Conservation (phyloP, 2,113 vertebrate species). For the Toxostoma redivivum region DNA sequence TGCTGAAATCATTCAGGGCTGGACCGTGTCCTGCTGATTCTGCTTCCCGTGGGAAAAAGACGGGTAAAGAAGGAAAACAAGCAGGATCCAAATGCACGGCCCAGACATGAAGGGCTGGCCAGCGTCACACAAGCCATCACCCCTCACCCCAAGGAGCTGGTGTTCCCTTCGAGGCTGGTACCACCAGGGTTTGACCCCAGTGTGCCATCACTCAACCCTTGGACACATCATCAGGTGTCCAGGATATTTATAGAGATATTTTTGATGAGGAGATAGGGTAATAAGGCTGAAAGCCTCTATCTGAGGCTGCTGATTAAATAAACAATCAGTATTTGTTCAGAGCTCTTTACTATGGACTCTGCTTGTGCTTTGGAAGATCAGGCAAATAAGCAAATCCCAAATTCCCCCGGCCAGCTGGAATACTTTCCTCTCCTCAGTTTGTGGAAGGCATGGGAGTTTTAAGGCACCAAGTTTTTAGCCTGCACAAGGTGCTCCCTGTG, state of each 20-base stretch:
- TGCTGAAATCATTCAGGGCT: background rate
- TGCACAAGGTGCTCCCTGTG: rapidly evolving
- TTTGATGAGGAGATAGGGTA: background rate
- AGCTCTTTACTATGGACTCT: background rate
- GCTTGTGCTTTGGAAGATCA: background rate
- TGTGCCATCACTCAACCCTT: rapidly evolving
- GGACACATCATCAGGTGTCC: background rate
- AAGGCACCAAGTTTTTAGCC: rapidly evolving
- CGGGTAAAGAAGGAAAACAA: background rate
- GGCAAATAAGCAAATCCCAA: background rate
- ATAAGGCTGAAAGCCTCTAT: background rate
- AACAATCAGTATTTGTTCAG: background rate
- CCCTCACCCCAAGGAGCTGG: background rate
- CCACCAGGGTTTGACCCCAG: rapidly evolving
- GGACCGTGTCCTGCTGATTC: rapidly evolving
- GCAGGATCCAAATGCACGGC: rapidly evolving
- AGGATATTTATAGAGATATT: background rate
- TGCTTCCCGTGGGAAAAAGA: background rate
- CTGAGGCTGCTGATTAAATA: background rate
- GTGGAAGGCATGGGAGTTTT: background rate
- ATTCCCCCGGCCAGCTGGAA: background rate
- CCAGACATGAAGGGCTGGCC: background rate
- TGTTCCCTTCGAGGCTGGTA: background rate
- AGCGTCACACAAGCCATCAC: rapidly evolving
- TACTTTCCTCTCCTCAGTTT: background rate